A percentile compares a stretch with the other conserved stretches of the same genome.
Evolutionary conservation across 2,113 vertebrate genomes (phyloP).

Genomic region (Dendrocopos noguchii): DNA sequence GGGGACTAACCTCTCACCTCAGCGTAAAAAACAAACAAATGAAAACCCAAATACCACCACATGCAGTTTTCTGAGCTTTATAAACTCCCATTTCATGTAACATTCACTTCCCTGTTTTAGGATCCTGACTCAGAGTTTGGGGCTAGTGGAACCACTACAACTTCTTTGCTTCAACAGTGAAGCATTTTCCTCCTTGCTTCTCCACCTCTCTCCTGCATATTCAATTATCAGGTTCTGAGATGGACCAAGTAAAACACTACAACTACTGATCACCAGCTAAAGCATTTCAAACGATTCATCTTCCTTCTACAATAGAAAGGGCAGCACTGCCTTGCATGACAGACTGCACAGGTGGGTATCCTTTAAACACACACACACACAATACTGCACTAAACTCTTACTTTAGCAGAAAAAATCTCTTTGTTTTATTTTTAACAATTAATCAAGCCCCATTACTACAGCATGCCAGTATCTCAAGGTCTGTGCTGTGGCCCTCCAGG

Average conservation of each 20-base stretch:
- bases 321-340: not conserved
- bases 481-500: not conserved
- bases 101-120: not conserved
- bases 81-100: not conserved
- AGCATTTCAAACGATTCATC: not conserved
- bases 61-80: not conserved
- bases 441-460: not conserved
- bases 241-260: not conserved
- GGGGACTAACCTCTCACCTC: not conserved
- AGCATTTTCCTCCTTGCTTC: not conserved
- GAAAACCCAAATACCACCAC: accelerated
- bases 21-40: not conserved
- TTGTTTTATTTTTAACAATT: not conserved
- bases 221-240: not conserved
- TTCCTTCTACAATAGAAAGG: not conserved
- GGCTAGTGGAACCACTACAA: not conserved
- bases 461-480: not conserved
- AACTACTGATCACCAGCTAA: not conserved
- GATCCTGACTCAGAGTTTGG: not conserved
- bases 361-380: not conserved
- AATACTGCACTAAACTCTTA: not conserved
- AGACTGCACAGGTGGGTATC: not conserved
- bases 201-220: accelerated
- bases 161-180: accelerated
- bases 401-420: not conserved